phyloP scores from a whole-genome alignment of 2,113 vertebrate species.

The Sterrhoptilus dennistouni region DNA sequence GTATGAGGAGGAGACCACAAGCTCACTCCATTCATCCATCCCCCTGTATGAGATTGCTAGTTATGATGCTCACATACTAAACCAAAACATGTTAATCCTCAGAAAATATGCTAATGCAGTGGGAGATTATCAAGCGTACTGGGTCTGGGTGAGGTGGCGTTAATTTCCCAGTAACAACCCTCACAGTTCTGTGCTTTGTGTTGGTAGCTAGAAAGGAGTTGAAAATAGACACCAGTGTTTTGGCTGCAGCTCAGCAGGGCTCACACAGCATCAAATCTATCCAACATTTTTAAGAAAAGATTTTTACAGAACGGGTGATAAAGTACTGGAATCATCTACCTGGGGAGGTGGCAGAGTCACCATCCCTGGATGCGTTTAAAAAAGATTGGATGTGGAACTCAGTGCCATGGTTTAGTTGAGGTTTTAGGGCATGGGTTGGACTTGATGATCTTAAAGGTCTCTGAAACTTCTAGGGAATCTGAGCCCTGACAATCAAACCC shows the following conservation, averaged over 20 bases:
- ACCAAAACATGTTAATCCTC: neutral
- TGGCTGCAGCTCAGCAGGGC: neutral
- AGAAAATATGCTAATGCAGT: neutral
- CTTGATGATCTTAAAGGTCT: too few species aligned
- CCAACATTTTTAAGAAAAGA: neutral
- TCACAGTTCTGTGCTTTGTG: neutral
- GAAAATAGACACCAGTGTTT: neutral
- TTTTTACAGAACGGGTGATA: accelerated
- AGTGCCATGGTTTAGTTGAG: neutral
- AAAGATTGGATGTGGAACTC: neutral
- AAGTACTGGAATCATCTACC: neutral
- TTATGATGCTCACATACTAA: neutral
- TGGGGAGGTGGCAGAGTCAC: neutral
- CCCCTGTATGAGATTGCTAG: neutral
- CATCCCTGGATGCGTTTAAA: neutral
- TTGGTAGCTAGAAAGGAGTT: neutral
- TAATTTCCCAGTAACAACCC: neutral
- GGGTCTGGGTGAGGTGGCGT: neutral
- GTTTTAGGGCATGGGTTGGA: neutral
- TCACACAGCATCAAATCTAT: neutral
- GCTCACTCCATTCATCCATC: neutral
- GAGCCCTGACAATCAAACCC: too few species aligned
- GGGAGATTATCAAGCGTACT: neutral
- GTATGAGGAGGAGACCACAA: neutral
- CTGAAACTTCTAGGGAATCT: neutral